Evolutionary conservation across 2,797 vertebrate species (phyloP), one percentile per base, ranked within the genome.

Genomic region (Hemibagrus guttatus): DNA sequence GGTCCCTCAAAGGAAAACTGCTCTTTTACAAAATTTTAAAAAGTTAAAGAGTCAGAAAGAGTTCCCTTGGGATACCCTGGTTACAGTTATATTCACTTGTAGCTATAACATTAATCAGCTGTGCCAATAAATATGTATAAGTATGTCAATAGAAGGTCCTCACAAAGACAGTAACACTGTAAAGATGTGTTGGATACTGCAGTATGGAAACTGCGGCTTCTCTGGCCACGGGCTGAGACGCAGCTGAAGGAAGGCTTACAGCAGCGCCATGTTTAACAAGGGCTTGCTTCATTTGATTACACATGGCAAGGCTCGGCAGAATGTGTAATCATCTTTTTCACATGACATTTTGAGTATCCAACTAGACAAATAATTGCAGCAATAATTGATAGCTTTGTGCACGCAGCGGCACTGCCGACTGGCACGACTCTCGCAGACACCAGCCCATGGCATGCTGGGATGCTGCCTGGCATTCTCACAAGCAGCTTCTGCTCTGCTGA

Each of bases 331-430:
- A 96, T 96, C 94, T 95, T 95, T 95, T 96, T 95, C 94, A 94
- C 96, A 96, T 96, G 96, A 96, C 96, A 96, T 96, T 97, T 96
- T 96, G 96, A 96, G 96, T 95, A 96, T 97, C 95, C 95, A 96
- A 93, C 94, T 92, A 95, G 95, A 96, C 95, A 96, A 96, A 96
- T 96, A 96, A 96, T 96, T 96, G 94, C 93, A 88, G 93, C 94
- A 96, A 96, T 96, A 97, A 97, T 96, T 96, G 96, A 96, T 96
- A 95, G 95, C 94, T 94, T 93, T 94, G 94, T 94, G 31, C 94
- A 95, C 93, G 92, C 92, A 93, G 92, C 91, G 92, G 94, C 93
- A 92, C 94, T 95, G 94, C 93, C 96, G 95, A 97, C 94, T 96
- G 95, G 95, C 95, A 96, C 91, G 59, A 91, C 90, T 93, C 92